These are phyloP conservation scores for Erythrocercus mccallii DNA, from an alignment of 2,113 vertebrate species.

Conservation along the genomic window DNA sequence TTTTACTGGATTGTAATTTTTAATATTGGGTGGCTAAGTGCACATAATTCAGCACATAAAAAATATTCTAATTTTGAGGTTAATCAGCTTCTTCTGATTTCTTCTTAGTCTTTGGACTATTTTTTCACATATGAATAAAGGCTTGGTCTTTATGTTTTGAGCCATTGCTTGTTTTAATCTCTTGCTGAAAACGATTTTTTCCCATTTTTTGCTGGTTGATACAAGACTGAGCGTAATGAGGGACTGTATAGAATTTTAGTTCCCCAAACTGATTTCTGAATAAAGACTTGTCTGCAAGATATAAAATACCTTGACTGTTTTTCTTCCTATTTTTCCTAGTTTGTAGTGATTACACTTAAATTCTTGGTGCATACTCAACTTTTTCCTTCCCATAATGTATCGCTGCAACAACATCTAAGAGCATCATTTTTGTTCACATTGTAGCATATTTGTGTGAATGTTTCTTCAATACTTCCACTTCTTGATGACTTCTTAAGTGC, in stretches of 20 bases:
- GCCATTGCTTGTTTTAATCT: neutral
- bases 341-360: neutral
- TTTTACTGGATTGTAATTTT: neutral
- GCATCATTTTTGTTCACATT: neutral
- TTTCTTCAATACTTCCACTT: neutral
- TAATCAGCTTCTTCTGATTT: neutral
- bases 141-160: neutral
- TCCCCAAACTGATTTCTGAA: neutral
- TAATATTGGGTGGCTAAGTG: neutral
- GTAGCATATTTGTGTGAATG: neutral
- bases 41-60: accelerated
- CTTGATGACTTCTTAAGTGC: neutral
- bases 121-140: neutral
- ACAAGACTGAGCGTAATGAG: neutral
- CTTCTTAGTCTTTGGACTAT: neutral
- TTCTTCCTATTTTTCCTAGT: neutral
- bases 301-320: neutral
- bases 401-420: neutral
- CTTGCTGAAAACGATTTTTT: neutral
- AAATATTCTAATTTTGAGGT: neutral
- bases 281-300: neutral
- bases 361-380: neutral
- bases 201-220: neutral
- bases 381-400: neutral
- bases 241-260: neutral